Evolutionary conservation across 92 coral and sea anemone genomes (phyloP), one percentile per base, ranked within the genome.

Genomic region (Chrysogorgia sp.): DNA sequence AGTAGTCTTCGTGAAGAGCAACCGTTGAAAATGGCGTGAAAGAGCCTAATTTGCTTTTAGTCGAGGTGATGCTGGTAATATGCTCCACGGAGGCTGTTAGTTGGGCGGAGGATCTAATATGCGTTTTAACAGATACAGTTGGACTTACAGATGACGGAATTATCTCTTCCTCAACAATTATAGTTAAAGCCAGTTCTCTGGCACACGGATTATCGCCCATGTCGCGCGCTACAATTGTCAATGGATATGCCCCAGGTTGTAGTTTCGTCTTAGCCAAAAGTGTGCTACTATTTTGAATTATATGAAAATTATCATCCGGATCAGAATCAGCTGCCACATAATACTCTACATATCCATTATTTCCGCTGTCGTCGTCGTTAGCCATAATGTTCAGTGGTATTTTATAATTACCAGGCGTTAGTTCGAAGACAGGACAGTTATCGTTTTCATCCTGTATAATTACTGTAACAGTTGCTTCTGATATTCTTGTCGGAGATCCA

Each of bases 351-450:
- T 58, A 56, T 14, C 81, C 81, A 40, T 75, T 75, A 21, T 28
- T 45, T 4, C 61, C 61, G 29, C 57, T 30, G 35, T 75, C 81
- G 10, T 17, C 55, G 20, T 75, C 81, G 37, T 43, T 22, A n/a
- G 81, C 81, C 22, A 58, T 34, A 40, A 75, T 69, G 9, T 21
- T 32, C 9, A 69, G 13, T 8, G 76, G 76, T 29, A 69, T 2
- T 30, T 69, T 49, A 40, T 69, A 69, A 7, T 45, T 69, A 1
- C 76, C 76, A 0, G 76, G 75, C 7, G 22, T 40, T 0, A 84
- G 82, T 24, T 68, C 63, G 63, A 90, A 87, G n/a, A 79, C 79
- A 15, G 96, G 96, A 37, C 96, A 90, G 67, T 88, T 53, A 61
- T 90, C 92, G 31, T 90, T 90, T 26, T 80, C 83, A 71, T 90